Evolutionary conservation across 2,797 vertebrate species (phyloP).

Genomic region (Molossus alvarezi): DNA sequence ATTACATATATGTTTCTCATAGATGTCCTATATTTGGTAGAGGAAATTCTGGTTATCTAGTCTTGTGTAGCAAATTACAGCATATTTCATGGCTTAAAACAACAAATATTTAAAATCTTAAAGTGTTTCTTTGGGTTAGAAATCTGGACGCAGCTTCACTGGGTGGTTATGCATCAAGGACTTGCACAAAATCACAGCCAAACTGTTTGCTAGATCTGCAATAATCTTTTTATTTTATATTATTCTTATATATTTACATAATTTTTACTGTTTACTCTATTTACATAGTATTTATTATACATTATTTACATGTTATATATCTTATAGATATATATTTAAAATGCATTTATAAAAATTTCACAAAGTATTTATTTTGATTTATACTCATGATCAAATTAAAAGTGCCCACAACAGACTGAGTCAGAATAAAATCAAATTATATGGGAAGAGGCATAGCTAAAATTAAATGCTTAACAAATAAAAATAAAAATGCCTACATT

Average conservation of each 20-base stretch:
- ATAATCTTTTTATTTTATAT: background rate
- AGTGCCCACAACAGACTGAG: background rate
- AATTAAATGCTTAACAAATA: too few relatives aligned
- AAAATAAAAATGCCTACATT: background rate
- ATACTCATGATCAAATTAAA: background rate
- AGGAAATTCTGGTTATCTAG: background rate
- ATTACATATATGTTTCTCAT: background rate
- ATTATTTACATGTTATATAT: background rate
- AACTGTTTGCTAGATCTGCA: background rate
- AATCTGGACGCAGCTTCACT: constrained; percentile 12
- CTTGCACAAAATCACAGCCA: background rate
- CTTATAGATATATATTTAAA: background rate
- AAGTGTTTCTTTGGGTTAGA: background rate
- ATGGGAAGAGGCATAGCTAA: too few relatives aligned
- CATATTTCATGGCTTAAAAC: background rate
- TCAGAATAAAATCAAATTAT: too few relatives aligned
- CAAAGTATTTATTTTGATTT: background rate
- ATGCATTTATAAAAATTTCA: background rate
- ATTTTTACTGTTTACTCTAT: background rate
- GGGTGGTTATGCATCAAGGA: background rate
- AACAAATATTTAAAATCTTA: background rate
- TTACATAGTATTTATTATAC: background rate
- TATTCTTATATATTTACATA: background rate
- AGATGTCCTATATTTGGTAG: background rate
- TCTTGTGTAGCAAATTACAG: background rate